Percentiles rank a stretch among this genome's conserved stretches.
Evolutionary conservation across 92 coral and sea anemone species (phyloP).

Genomic region (Porites lobata): DNA sequence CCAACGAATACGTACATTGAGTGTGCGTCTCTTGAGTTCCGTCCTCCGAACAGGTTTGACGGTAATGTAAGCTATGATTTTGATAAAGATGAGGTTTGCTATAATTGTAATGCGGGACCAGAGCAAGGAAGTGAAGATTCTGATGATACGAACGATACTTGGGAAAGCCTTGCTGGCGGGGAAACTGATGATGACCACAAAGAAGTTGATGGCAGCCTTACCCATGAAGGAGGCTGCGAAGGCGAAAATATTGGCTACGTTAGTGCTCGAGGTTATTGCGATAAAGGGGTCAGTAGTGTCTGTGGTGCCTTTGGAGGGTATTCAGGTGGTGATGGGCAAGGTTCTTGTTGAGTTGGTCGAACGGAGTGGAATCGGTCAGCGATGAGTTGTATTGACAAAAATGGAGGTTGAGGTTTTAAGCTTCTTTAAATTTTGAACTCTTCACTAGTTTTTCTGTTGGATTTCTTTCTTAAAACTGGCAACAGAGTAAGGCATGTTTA

Average conservation of each 20-base stretch:
- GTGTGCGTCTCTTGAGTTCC: not conserved
- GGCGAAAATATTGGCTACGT: slow-evolving; percentile 1
- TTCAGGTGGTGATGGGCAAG: not conserved
- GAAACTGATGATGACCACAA: slow-evolving; percentile 6
- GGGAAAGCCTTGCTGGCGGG: not conserved
- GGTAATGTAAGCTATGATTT: too few relatives aligned
- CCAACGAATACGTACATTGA: slow-evolving; percentile 51
- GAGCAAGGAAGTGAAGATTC: not conserved
- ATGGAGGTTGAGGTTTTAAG: too few relatives aligned
- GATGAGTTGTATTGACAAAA: too few relatives aligned
- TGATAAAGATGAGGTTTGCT: slow-evolving; percentile 5
- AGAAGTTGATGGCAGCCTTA: slow-evolving; percentile 6
- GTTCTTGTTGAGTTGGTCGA: not conserved
- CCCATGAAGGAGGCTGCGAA: not conserved
- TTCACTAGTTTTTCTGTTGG: too few relatives aligned
- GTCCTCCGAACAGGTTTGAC: too few relatives aligned
- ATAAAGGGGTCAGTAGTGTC: not conserved
- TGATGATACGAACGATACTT: slow-evolving; percentile 4
- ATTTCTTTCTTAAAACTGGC: too few relatives aligned
- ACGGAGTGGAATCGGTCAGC: not conserved
- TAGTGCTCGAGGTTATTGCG: not conserved
- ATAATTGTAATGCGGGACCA: slow-evolving; percentile 16
- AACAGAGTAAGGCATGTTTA: too few relatives aligned
- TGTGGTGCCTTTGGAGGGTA: not conserved
- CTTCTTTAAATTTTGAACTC: too few relatives aligned